Evolutionary conservation across 1,140 invertebrate species (phyloP).

Genomic region (Druon quercuslanigerum): DNA sequence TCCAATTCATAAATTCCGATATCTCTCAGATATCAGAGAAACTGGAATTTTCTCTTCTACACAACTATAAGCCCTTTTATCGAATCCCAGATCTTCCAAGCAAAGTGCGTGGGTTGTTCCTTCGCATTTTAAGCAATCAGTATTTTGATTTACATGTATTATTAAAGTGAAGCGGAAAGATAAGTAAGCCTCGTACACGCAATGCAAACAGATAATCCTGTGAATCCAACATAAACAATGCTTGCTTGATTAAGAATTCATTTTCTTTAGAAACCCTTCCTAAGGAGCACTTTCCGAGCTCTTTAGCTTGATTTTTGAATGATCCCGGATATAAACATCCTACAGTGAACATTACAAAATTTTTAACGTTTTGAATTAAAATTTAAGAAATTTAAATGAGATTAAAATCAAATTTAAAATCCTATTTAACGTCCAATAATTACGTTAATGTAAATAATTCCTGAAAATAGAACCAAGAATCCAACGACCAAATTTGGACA

Average conservation of each 20-base stretch:
- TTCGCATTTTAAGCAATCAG: slow-evolving; percentile 5
- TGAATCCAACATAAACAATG: neutral
- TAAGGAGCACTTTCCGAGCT: no score
- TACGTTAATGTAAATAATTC: no score
- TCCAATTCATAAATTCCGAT: neutral
- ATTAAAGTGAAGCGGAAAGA: slow-evolving; percentile 25
- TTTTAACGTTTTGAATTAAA: no score
- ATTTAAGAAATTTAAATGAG: no score
- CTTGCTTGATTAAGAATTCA: neutral
- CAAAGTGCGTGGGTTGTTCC: slow-evolving; percentile 6
- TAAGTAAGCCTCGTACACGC: slow-evolving; percentile 12
- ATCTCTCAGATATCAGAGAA: slow-evolving; percentile 23
- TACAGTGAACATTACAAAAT: neutral
- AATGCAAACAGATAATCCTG: neutral
- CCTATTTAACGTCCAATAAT: no score
- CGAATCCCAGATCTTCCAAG: neutral
- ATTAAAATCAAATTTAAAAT: no score
- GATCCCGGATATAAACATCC: neutral
- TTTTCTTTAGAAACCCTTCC: slow-evolving; percentile 23
- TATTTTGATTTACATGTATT: slow-evolving; percentile 29
- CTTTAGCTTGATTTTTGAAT: no score
- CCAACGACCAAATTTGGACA: no score
- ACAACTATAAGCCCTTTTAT: neutral
- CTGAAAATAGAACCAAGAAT: no score
- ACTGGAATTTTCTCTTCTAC: slow-evolving; percentile 13